These are phyloP conservation scores for Tonatia bakeri DNA, from an alignment of 2,113 vertebrate species.

Conservation along the genomic window DNA sequence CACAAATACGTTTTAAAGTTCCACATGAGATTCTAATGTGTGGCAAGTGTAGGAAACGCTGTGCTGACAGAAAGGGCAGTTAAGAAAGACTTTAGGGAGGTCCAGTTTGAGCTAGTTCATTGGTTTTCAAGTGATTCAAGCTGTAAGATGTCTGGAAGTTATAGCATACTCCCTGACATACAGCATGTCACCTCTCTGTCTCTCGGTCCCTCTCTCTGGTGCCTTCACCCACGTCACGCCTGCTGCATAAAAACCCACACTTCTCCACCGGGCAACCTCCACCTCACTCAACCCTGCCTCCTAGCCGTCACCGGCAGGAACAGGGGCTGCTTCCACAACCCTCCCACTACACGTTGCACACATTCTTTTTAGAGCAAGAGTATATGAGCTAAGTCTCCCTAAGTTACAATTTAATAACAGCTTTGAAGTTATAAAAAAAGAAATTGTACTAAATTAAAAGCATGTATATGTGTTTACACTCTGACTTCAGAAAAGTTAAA, in stretches of 20 bases:
- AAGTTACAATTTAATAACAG: neutral
- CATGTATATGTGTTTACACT: neutral
- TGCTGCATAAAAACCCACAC: neutral
- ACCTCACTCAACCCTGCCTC: neutral
- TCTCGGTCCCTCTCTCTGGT: neutral
- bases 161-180: neutral
- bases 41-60: neutral
- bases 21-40: neutral
- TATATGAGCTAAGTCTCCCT: neutral
- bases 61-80: neutral
- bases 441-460: neutral
- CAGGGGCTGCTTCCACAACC: neutral
- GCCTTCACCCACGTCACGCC: neutral
- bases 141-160: neutral
- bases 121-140: neutral
- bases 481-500: slow-evolving; percentile 27
- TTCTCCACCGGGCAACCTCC: neutral
- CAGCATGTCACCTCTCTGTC: neutral
- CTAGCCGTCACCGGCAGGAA: neutral
- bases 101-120: neutral
- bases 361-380: neutral
- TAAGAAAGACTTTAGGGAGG: neutral
- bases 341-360: neutral
- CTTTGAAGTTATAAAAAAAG: neutral
- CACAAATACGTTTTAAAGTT: neutral